These are phyloP conservation scores for Porites cylindrica DNA, from an alignment of 92 coral and sea anemone species.

Conservation along the genomic window DNA sequence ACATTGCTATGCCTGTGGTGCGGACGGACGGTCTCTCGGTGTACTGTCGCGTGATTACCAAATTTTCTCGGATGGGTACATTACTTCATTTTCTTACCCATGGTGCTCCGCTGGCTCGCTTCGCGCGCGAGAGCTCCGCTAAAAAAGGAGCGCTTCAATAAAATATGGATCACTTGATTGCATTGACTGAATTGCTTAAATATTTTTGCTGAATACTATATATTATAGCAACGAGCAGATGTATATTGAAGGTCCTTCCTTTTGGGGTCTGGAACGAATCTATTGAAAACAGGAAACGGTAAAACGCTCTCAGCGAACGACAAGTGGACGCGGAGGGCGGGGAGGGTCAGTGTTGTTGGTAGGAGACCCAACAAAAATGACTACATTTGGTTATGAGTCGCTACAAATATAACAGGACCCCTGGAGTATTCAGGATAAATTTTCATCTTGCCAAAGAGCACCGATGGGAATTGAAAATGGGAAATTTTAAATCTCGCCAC, in stretches of 20 bases:
- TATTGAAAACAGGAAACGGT: not conserved
- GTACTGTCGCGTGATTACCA: too few species aligned
- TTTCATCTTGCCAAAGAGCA: conserved; percentile 5
- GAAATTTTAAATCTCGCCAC: not conserved
- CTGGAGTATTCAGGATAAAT: not conserved
- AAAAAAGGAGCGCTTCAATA: too few species aligned
- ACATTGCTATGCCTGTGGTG: too few species aligned
- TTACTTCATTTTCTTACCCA: too few species aligned
- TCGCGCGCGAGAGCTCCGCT: too few species aligned
- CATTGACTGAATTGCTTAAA: not conserved
- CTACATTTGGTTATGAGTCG: not conserved
- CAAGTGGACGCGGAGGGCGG: not conserved
- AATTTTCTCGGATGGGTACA: too few species aligned
- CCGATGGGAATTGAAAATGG: not conserved
- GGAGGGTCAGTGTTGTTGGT: not conserved
- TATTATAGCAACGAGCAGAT: not conserved
- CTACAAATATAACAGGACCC: not conserved
- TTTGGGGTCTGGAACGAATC: conserved; percentile 11
- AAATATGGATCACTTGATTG: too few species aligned
- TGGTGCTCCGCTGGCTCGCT: too few species aligned
- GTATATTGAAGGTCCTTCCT: not conserved
- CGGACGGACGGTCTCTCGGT: too few species aligned
- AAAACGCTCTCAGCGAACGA: conserved; percentile 17
- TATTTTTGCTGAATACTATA: not conserved
- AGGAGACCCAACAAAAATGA: too few species aligned